Evolutionary conservation across 2,888 invertebrate genomes (phyloP).

Genomic region (Lasioglossum marginatum): DNA sequence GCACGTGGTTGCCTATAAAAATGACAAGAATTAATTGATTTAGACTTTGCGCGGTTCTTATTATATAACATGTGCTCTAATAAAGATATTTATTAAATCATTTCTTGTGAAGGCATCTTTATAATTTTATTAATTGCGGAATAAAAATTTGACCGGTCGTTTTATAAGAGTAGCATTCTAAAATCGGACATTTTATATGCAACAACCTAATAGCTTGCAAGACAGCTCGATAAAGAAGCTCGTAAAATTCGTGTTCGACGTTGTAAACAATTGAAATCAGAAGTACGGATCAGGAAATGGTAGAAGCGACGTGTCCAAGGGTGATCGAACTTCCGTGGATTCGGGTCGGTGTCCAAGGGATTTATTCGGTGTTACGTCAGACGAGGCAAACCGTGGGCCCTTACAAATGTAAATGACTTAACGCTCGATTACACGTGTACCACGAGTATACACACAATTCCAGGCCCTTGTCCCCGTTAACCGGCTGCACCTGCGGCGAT

Average conservation of each 20-base stretch:
- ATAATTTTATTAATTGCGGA: too few relatives aligned
- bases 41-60: too few relatives aligned
- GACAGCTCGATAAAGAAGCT: background rate
- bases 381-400: conserved; percentile 36
- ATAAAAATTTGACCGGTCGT: too few relatives aligned
- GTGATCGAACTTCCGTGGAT: conserved; percentile 11
- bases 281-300: background rate
- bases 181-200: too few relatives aligned
- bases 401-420: conserved; percentile 64
- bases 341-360: background rate
- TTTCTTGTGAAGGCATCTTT: too few relatives aligned
- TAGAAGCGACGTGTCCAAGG: background rate
- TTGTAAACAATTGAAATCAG: background rate
- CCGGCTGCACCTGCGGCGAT: conserved; percentile 69
- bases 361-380: conserved; percentile 10
- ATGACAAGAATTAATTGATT: too few relatives aligned
- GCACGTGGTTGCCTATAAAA: too few relatives aligned
- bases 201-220: background rate
- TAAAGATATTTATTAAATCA: too few relatives aligned
- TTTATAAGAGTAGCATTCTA: too few relatives aligned
- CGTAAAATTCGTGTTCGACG: background rate
- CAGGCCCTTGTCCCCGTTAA: conserved; percentile 65
- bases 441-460: conserved; percentile 47
- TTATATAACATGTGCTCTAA: too few relatives aligned
- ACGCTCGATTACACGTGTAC: conserved; percentile 68